Conservation (phyloP, 2,797 vertebrate genomes). For the Sebastes paucispinis region DNA sequence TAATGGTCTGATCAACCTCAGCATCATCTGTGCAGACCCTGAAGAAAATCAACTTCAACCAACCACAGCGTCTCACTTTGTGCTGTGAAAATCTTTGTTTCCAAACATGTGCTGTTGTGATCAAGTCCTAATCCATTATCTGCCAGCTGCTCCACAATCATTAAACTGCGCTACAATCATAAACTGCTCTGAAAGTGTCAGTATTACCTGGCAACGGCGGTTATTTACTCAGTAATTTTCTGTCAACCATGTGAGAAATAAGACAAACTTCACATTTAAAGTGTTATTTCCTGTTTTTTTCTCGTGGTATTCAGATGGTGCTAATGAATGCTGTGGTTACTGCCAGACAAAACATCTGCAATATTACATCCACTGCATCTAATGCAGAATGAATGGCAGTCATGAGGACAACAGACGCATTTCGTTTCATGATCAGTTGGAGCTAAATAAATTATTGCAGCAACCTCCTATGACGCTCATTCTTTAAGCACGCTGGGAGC, state of each 20-base stretch:
- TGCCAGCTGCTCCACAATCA: conserved; percentile 13
- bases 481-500: background rate
- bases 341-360: conserved; percentile 26
- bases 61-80: background rate
- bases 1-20: conserved; percentile 19
- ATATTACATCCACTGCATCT: background rate
- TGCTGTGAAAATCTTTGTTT: background rate
- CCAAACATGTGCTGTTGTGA: background rate
- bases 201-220: conserved; percentile 3
- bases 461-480: conserved; percentile 11
- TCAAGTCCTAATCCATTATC: conserved; percentile 15
- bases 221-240: background rate
- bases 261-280: conserved; percentile 3
- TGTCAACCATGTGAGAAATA: conserved; percentile 1
- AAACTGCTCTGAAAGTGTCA: conserved; percentile 12
- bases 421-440: background rate
- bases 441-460: background rate
- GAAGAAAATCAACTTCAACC: conserved; percentile 9
- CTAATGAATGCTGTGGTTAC: background rate
- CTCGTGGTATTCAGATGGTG: conserved; percentile 15
- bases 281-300: background rate
- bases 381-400: conserved; percentile 8
- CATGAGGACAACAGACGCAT: conserved; percentile 15
- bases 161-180: background rate
- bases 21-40: background rate